phyloP scores from a whole-genome alignment of 2,113 vertebrate species.

The Fukomys damarensis region DNA sequence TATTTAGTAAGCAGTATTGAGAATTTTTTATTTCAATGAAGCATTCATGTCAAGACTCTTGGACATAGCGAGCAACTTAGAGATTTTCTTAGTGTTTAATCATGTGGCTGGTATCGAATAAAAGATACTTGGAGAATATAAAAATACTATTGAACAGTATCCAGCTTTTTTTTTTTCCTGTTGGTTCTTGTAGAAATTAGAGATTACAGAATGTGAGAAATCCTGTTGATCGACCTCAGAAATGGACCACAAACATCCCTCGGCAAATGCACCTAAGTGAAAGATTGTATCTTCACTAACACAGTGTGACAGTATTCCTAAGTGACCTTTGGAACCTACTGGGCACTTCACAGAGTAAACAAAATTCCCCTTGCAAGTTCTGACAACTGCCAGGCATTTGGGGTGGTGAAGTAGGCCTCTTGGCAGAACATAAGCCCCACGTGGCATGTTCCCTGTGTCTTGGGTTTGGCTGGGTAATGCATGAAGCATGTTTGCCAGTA shows the following conservation, averaged over 20 bases:
- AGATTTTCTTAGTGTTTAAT: background rate
- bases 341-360: conserved; percentile 76
- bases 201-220: background rate
- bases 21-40: conserved; percentile 16
- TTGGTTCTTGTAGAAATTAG: background rate
- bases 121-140: conserved; percentile 15
- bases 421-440: conserved; percentile 72
- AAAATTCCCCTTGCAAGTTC: conserved; percentile 83
- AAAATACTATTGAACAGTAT: conserved; percentile 20
- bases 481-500: conserved; percentile 23
- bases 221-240: background rate
- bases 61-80: background rate
- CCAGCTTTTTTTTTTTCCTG: conserved; percentile 29
- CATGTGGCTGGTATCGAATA: background rate
- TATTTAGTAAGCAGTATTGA: conserved; percentile 9
- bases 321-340: conserved; percentile 75
- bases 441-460: conserved; percentile 63
- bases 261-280: background rate
- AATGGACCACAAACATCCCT: conserved; percentile 3
- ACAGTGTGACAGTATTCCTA: conserved; percentile 68
- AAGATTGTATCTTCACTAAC: background rate
- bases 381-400: conserved; percentile 75
- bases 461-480: conserved; percentile 61
- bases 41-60: background rate
- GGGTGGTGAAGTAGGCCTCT: conserved; percentile 65